Base-by-base conservation (phyloP, 2,113 vertebrate species). In the Struthio camelus region DNA sequence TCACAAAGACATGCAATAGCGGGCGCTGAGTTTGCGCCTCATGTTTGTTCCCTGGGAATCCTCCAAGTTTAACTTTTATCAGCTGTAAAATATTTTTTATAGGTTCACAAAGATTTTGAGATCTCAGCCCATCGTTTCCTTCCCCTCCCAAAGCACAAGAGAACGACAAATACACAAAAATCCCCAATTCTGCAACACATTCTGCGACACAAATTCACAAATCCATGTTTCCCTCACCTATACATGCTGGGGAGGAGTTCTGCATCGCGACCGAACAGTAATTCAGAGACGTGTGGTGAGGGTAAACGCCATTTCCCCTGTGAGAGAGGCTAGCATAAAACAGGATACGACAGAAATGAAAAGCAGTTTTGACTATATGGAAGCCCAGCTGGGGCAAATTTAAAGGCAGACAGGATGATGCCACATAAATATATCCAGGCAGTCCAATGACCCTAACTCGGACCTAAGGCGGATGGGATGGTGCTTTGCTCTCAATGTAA, bases 61-160 rank as follows among this genome's bases (percentile, higher is more conserved):
- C 91, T 95, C 53, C 65, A 73, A 85, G 87, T 73, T 90, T 59
- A 80, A 95, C 53, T 80, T 93, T 56, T 38, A 83, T 72, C 78
- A 75, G 67, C 78, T 80, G 6, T 27, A 38, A 70, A 44, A 65
- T 67, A 66, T 7, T 56, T 71, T 85, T 38, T 23, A 6, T 28
- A 38, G 30, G 20, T 80, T 82, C 56, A 66, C 10, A 80, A 89
- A 56, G 85, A 85, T 85, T 92, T 91, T 64, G 80, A 65, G 62
- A 77, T 81, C 44, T 32, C 71, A 80, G 62, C 44, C 64, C 50
- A 34, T 10, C 0, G 3, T 40, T 80, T 69, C 48, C 73, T 72
- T 67, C 62, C 59, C 54, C 40, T 73, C 62, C 34, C 2, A 4
- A 80, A 71, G 54, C 2, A 0, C 6, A 23, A 56, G 40, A 67